Evolutionary conservation across 2,113 vertebrate species (phyloP).

Genomic region (Microcebus griseorufus): DNA sequence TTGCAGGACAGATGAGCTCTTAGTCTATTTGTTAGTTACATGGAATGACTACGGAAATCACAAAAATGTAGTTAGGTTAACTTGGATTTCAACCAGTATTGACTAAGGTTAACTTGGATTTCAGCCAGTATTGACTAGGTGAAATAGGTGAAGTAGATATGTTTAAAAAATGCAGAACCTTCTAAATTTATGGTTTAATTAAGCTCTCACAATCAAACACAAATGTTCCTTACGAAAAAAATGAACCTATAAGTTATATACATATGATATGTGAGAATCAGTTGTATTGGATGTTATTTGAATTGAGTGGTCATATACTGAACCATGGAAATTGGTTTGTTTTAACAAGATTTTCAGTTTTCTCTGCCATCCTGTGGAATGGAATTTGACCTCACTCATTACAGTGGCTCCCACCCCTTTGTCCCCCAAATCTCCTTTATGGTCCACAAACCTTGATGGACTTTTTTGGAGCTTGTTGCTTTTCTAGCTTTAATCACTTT

Average conservation of each 20-base stretch:
- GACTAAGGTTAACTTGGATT: not conserved
- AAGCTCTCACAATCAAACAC: not conserved
- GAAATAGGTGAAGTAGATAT: not conserved
- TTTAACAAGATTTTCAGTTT: not conserved
- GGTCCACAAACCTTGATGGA: not conserved
- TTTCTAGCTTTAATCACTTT: not conserved
- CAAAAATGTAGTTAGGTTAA: not conserved
- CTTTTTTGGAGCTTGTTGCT: not conserved
- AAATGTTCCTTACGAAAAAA: not conserved
- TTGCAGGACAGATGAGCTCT: not conserved
- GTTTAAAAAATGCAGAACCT: not conserved
- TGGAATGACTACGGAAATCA: not conserved
- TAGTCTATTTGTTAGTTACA: not conserved
- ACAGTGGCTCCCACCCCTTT: not conserved
- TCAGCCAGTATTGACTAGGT: not conserved
- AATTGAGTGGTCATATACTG: not conserved
- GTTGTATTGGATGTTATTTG: not conserved
- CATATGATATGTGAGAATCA: not conserved
- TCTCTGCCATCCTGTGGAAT: not conserved
- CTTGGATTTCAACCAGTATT: not conserved
- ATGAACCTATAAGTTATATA: not conserved
- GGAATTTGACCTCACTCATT: not conserved
- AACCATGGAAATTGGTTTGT: not conserved
- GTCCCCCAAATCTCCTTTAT: not conserved
- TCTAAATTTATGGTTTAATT: not conserved